These are phyloP conservation scores for Origma solitaria DNA, from an alignment of 2,113 vertebrate genomes.

Conservation along the genomic window DNA sequence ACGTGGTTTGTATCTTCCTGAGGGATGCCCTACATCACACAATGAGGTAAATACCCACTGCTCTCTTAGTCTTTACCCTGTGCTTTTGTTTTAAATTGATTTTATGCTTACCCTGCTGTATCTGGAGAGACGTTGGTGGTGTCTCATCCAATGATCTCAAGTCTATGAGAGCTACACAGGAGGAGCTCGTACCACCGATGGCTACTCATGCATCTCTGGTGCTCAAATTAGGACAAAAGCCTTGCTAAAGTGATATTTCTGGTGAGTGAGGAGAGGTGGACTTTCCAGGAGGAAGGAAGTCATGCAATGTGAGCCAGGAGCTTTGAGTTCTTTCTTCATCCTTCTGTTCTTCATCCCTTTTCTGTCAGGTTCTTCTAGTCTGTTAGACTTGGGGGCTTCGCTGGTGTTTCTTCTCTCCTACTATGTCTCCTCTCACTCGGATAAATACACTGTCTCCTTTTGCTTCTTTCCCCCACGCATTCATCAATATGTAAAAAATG, in stretches of 20 bases:
- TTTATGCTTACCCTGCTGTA: too few species aligned
- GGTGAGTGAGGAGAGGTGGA: background rate
- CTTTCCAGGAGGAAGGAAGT: background rate
- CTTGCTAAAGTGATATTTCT: background rate
- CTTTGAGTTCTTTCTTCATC: background rate
- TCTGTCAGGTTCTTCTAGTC: background rate
- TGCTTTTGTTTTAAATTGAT: too few species aligned
- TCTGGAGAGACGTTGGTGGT: background rate
- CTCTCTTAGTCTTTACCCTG: accelerated
- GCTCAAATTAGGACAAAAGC: background rate
- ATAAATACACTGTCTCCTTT: background rate
- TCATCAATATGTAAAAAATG: background rate
- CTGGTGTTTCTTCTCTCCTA: background rate
- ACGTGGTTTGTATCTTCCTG: accelerated
- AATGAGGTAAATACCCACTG: background rate
- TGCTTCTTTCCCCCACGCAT: accelerated
- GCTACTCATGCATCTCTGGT: background rate
- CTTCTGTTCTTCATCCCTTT: background rate
- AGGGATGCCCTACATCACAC: background rate
- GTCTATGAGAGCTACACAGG: background rate
- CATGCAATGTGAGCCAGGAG: background rate
- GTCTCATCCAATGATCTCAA: background rate
- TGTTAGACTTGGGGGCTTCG: background rate
- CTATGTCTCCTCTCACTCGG: background rate
- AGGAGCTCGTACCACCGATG: background rate